Evolutionary conservation across 30 jellyfish, hydroid and myxozoan genomes (phyloP), one percentile per base, ranked within the genome.

Genomic region (Sanderia malayensis): DNA sequence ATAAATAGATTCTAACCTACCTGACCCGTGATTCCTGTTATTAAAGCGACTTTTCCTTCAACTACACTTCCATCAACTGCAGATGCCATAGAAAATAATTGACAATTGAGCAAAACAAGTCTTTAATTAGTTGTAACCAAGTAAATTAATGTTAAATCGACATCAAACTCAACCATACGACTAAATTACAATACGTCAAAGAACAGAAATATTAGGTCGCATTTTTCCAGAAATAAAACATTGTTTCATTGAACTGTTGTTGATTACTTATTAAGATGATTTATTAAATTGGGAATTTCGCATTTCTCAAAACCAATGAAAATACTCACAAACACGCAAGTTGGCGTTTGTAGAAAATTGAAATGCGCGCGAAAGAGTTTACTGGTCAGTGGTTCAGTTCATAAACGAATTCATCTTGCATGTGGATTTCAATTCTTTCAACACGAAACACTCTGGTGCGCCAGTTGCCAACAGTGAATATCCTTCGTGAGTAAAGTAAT

Each of bases 1-100:
- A n/a, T n/a, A n/a, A n/a, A n/a, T n/a, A n/a, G n/a, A n/a, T n/a
- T n/a, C n/a, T n/a, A 21, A 31, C 67, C 57, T 92, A 92, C 99
- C 92, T 92, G 99, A 11, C 99, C 99, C 1, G 99, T 92, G 11
- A 92, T 75, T 29, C 99, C 99, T 31, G 99, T 92, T n/a, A 92
- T 85, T 15, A 92, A 69, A 0, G 96, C 99, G 29, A 81, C 94
- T 65, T 85, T 92, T 30, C 65, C 52, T 25, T 17, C 26, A 10
- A 79, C 9, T 1, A 10, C 32, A 17, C 31, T 46, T 30, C 49
- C 72, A 25, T 61, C 79, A 0, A 34, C 44, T 27, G 83, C 89
- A 1, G 81, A 17, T 17, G 89, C 89, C 89, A 77, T 77, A 19
- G 18, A 25, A 10, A 53, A 29, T 15, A 22, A 19, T 23, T 33